A percentile compares a stretch with the other conserved stretches of the same genome.
These are phyloP conservation scores for Melieria picta DNA, from an alignment of 2,888 invertebrate species.

Conservation along the genomic window DNA sequence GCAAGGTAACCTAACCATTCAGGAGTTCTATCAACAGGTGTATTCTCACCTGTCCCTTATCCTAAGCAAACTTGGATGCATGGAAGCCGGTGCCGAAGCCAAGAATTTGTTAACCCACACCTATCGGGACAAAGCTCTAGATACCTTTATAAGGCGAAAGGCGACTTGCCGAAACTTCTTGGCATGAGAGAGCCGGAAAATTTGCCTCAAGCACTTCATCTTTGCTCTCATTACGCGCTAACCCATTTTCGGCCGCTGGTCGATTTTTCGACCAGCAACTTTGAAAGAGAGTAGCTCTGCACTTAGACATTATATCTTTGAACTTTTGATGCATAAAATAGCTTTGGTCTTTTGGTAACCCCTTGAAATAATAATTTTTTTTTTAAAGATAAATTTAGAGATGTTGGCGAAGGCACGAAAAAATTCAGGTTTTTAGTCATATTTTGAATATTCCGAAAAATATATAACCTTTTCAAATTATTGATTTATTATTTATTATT, in stretches of 20 bases:
- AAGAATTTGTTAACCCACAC: constrained; percentile 12
- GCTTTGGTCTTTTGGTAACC: too few species aligned
- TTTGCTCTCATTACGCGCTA: constrained; percentile 1
- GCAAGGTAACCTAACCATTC: constrained; percentile 28
- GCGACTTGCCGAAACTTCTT: constrained; percentile 18
- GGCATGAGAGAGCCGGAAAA: constrained; percentile 24
- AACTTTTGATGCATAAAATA: too few species aligned
- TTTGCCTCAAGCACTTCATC: constrained; percentile 5
- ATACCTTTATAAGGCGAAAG: constrained; percentile 26
- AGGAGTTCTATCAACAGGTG: constrained; percentile 37
- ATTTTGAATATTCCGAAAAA: too few species aligned
- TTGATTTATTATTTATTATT: too few species aligned
- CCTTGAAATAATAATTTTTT: not conserved
- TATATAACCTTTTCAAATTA: too few species aligned
- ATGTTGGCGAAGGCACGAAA: constrained; percentile 6
- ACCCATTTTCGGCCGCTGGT: not conserved
- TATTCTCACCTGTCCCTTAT: constrained; percentile 26
- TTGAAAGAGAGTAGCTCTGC: too few species aligned
- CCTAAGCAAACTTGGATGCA: constrained; percentile 23
- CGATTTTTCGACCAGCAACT: too few species aligned
- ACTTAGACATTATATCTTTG: not conserved
- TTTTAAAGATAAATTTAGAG: not conserved
- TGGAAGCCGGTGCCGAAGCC: constrained; percentile 16
- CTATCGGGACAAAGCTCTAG: constrained; percentile 26
- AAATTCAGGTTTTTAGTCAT: not conserved